Evolutionary conservation across 2,113 vertebrate species (phyloP), one percentile per base, ranked within the genome.

Genomic region (Phaetusa simplex): DNA sequence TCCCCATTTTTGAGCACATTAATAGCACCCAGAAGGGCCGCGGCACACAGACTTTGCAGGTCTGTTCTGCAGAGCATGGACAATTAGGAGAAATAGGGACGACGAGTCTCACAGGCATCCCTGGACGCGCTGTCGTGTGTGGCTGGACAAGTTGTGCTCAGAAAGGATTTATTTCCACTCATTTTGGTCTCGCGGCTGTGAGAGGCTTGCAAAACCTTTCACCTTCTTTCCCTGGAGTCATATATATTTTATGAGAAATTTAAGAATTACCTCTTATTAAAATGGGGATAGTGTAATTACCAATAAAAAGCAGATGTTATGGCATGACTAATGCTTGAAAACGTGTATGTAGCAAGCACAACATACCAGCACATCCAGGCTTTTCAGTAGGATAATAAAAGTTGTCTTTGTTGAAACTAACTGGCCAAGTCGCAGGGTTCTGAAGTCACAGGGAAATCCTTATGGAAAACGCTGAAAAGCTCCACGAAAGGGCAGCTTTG

Each of bases 261-360:
- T 96, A 94, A 96, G 94, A 97, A 95, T 97, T 95, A 96, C 83
- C 82, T 88, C 91, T 96, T 95, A 97, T 97, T 96, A 98, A 97
- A 97, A 94, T 87, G 82, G 84, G 94, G 96, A 61, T 81, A 86
- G 83, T 88, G 85, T 90, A 96, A 97, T 94, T 96, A 95, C 92
- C 96, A 97, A 95, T 97, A 97, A 97, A 95, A 93, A 97, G 91
- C 96, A 97, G 95, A 97, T 97, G 97, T 96, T 96, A 85, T 92
- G 85, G 91, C 91, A 93, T 89, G 95, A 94, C 80, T 94, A 96
- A 95, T 3, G 86, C 93, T 70, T 89, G 65, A 58, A 87, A 95
- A 93, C 8, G 66, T 70, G 64, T 89, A 76, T 7, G 86, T 38
- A 86, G 77, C 87, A 52, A 96, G 88, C 45, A 47, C 59, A 74